Evolutionary conservation across 37 sponge, comb jelly and placozoan species (phyloP), one percentile per base, ranked within the genome.

Genomic region (Ianthella basta): DNA sequence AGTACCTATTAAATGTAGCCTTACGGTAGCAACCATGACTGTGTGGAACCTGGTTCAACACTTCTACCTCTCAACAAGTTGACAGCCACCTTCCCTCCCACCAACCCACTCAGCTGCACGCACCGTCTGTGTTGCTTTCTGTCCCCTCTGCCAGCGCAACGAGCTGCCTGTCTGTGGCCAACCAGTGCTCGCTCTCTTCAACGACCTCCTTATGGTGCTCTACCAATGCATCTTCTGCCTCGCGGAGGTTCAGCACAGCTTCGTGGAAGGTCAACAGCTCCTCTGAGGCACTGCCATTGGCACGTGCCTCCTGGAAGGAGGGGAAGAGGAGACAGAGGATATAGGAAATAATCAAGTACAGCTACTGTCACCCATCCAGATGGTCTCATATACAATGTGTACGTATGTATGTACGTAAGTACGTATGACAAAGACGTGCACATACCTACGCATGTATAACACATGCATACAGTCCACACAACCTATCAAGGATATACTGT

Each of bases 211-310:
- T 87, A 68, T 95, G 98, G 50, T 91, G 88, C 66, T 97, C 98
- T 3, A 97, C 77, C 24, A 97, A 73, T 72, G 90, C 59, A 32
- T 97, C 98, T 86, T 97, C 93, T 63, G 92, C 93, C 44, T 95
- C 90, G 41, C 88, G 87, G 56, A 97, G 82, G 61, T 93, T 85
- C 34, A 60, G 78, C 67, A 92, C 85, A 33, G 98, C 94, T 68
- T 95, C 91, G 39, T 97, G 98, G 80, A 97, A 97, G 14, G 85
- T 91, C 32, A 93, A 56, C 59, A 97, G 53, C 59, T 95, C 95
- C 33, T 30, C 55, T 0, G 89, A 91, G 34, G 39, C 38, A 53
- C 90, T 87, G 59, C 83, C 30, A 30, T 88, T 85, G 36, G 55
- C 87, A 16, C 87, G 67, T 19, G 37, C 54, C 20, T 59, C 67